phyloP scores from a whole-genome alignment of 2,113 vertebrate genomes.

The Oryzias celebensis region DNA sequence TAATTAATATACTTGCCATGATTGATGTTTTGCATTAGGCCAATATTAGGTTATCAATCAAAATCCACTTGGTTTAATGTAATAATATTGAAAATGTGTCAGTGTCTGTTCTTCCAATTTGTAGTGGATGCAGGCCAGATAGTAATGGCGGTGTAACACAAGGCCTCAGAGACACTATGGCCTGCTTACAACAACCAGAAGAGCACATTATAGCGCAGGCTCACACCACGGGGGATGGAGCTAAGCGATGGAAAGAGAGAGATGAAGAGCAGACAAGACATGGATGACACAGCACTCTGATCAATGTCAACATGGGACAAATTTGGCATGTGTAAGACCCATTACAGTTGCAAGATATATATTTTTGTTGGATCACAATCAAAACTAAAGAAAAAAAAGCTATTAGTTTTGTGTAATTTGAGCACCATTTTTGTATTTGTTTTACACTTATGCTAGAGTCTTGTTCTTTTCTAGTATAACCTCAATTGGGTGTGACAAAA shows the following conservation, averaged over 20 bases:
- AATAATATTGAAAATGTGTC: constrained; percentile 99
- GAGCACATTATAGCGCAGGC: constrained; percentile 50
- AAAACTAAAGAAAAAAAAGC: not conserved
- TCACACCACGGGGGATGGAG: constrained; percentile 14
- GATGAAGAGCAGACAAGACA: constrained; percentile 28
- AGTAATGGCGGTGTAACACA: constrained; percentile 86
- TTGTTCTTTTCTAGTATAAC: no score
- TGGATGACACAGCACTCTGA: constrained; percentile 62
- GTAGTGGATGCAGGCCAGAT: constrained; percentile 94
- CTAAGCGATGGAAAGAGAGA: constrained; percentile 9
- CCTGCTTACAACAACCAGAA: constrained; percentile 62
- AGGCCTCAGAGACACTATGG: constrained; percentile 75
- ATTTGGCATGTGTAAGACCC: not conserved
- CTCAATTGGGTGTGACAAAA: no score
- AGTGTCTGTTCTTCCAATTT: constrained; percentile 96
- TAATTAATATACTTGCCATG: constrained; percentile 99
- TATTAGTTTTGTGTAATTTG: no score
- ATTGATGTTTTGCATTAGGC: constrained; percentile 99
- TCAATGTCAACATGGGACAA: constrained; percentile 1
- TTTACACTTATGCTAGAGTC: no score
- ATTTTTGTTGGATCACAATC: not conserved
- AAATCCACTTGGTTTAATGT: constrained; percentile 99
- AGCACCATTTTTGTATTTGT: no score
- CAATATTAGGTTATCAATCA: constrained; percentile 99
- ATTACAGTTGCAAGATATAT: not conserved